Evolutionary conservation across 2,113 vertebrate genomes (phyloP), one percentile per base, ranked within the genome.

Genomic region (Prunella himalayana): DNA sequence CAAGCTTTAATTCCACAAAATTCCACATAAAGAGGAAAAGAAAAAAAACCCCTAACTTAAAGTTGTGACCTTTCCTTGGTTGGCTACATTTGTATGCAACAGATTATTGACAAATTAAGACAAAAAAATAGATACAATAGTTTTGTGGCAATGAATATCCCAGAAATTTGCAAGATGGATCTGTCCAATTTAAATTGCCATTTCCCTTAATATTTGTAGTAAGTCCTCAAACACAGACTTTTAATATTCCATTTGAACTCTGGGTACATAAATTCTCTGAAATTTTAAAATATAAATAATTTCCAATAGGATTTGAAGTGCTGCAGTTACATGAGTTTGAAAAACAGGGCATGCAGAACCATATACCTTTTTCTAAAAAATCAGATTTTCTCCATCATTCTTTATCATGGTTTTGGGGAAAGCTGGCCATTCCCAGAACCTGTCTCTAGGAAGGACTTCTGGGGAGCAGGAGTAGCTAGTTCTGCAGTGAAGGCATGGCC

Each of bases 1-100:
- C 77, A 95, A 82, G 64, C 75, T 94, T 69, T 92, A 89, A 86
- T 94, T 90, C 64, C 88, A 95, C 56, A 95, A 88, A 87, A 69
- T 95, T 90, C 57, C 61, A 37, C 59, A 79, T 41, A 61, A 95
- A 59, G 78, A 86, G 63, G 18, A 68, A 82, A 86, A 76, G 19
- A 47, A 63, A 50, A 45, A 17, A 24, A n/a, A 24, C 15, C 7
- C 5, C 12, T n/a, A 82, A 68, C 57, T 95, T 61, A 81, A 80
- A 94, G 75, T 13, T 84, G 57, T 82, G 5, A 87, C n/a, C 13
- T 70, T 96, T 11, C 86, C 77, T 83, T 78, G 22, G 28, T 21
- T 97, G 88, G 78, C 85, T 71, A 33, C 42, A 33, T 61, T 97
- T 16, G 45, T 95, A 39, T 95, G 83, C 45, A 85, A 94, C 44